phyloP scores from a whole-genome alignment of 2,113 vertebrate species.

The Forbesichthys agassizii region DNA sequence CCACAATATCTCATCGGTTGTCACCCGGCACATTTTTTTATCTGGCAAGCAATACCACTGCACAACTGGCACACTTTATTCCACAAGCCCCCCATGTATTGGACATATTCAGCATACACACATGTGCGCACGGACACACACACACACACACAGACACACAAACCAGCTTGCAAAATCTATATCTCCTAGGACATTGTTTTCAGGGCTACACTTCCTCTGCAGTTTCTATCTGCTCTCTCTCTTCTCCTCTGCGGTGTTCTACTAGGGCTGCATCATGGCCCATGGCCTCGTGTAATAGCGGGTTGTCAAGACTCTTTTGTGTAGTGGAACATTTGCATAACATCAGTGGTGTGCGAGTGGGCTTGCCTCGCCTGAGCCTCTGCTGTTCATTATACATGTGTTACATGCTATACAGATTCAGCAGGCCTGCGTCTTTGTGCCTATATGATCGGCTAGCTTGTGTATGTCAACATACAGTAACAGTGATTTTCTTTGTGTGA shows the following conservation, averaged over 20 bases:
- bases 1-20: slow-evolving; percentile 36
- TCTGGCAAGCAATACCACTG: slow-evolving; percentile 46
- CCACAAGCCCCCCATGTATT: slow-evolving; percentile 13
- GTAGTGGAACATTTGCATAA: slow-evolving; percentile 67
- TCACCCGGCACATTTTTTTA: slow-evolving; percentile 39
- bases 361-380: slow-evolving; percentile 49
- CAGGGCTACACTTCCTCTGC: slow-evolving; percentile 10
- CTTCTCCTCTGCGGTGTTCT: slow-evolving; percentile 29
- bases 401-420: slow-evolving; percentile 3
- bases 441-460: neutral
- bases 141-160: slow-evolving; percentile 16
- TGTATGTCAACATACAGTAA: neutral
- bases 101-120: neutral
- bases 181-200: slow-evolving; percentile 57
- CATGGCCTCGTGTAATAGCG: slow-evolving; percentile 67
- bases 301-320: slow-evolving; percentile 67
- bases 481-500: neutral
- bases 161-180: slow-evolving; percentile 24
- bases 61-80: slow-evolving; percentile 35
- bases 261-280: slow-evolving; percentile 53
- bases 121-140: slow-evolving; percentile 1
- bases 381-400: slow-evolving; percentile 50
- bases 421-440: slow-evolving; percentile 12
- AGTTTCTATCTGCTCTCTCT: slow-evolving; percentile 40
- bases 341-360: slow-evolving; percentile 44